Evolutionary conservation across 2,797 vertebrate genomes (phyloP), one percentile per base, ranked within the genome.

Genomic region (Rallus crepitans): DNA sequence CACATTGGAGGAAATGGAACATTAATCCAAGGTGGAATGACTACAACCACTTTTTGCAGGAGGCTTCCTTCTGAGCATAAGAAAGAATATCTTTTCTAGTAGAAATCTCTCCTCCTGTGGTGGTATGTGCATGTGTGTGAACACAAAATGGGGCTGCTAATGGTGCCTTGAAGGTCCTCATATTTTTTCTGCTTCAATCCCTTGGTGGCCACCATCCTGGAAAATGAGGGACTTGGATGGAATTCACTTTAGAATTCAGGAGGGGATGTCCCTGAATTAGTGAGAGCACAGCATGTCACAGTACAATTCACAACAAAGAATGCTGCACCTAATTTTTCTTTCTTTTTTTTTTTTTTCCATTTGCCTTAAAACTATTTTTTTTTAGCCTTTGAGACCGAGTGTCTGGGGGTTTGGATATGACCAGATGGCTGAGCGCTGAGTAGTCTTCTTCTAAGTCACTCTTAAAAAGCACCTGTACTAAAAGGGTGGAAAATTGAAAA

Each of bases 401-500:
- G 24, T 86, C 91, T 88, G 42, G 95, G 96, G 94, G 63, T 47
- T 94, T 97, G 90, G 78, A 82, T 90, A 37, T 94, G 77, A 71
- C 80, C 60, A 96, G 88, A 94, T 94, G 94, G 91, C 90, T 97
- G 82, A 90, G 79, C 94, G 89, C 87, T 61, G 90, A 96, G 92
- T 87, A 94, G 79, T 53, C 63, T 0, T 96, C 78, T 82, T 95
- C 81, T 48, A 91, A 95, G 91, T 81, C 13, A 9, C 73, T 96
- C 77, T 72, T 94, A 84, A 92, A 96, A 91, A 94, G 94, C 79
- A 96, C 93, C 95, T 95, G 85, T 93, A 93, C 91, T 96, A 96
- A 95, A 96, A 95, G 90, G 85, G 89, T 96, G 66, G 95, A 91
- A 97, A 96, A 97, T 97, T 97, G 97, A 96, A 97, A 97, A 96